phyloP scores from a whole-genome alignment of 2,797 vertebrate species.

The Ptychadena robeensis region DNA sequence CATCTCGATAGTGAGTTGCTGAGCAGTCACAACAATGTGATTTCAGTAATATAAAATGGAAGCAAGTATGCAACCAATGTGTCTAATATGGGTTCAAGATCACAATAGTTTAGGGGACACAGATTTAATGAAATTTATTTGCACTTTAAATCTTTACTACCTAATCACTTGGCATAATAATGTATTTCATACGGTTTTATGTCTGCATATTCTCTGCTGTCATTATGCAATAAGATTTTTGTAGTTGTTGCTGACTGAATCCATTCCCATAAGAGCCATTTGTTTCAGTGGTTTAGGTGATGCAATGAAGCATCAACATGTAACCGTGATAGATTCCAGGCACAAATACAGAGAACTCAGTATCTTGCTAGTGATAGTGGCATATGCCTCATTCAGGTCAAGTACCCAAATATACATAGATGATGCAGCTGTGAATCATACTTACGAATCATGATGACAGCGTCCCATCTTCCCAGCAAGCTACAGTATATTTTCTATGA shows the following conservation, averaged over 20 bases:
- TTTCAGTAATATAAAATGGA: too few species aligned
- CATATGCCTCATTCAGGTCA: slow-evolving; percentile 15
- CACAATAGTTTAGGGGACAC: not conserved
- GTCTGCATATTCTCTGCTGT: not conserved
- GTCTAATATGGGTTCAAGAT: not conserved
- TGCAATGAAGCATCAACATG: slow-evolving; percentile 65
- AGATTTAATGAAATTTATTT: not conserved
- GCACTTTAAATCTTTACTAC: slow-evolving; percentile 2
- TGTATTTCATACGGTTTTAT: not conserved
- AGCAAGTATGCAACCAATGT: too few species aligned
- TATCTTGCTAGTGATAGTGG: slow-evolving; percentile 1
- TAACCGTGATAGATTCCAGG: slow-evolving; percentile 48
- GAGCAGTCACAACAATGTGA: too few species aligned
- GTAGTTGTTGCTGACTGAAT: not conserved
- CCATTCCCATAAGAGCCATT: slow-evolving; percentile 48
- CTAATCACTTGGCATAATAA: not conserved
- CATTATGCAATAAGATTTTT: slow-evolving; percentile 14
- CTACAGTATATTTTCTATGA: slow-evolving; percentile 1
- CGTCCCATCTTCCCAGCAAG: not conserved
- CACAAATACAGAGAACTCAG: slow-evolving; percentile 63
- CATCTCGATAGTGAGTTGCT: too few species aligned
- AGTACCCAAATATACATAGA: slow-evolving; percentile 1
- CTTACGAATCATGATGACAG: slow-evolving; percentile 3
- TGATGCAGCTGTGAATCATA: slow-evolving; percentile 42
- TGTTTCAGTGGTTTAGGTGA: slow-evolving; percentile 59